phyloP scores from a whole-genome alignment of 1,140 invertebrate species.

The Drosophila hydei region DNA sequence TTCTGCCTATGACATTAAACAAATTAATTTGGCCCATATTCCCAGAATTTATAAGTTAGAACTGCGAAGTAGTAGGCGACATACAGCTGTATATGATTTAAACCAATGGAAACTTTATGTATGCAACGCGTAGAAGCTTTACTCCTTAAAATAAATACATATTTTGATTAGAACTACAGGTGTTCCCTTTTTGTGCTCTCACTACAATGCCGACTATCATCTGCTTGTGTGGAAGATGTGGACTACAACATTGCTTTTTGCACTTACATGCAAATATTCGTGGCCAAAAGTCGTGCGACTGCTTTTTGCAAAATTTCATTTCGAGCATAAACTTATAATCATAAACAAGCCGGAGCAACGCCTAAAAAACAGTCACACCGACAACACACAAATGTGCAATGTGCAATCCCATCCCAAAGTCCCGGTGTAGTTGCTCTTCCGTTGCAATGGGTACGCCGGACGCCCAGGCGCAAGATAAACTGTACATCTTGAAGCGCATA shows the following conservation, averaged over 20 bases:
- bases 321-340: constrained; percentile 74
- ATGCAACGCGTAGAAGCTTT: too few species aligned
- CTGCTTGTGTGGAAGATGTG: too few species aligned
- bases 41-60: too few species aligned
- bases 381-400: constrained; percentile 1
- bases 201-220: too few species aligned
- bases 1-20: too few species aligned
- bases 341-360: constrained; percentile 70
- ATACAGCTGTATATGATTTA: too few species aligned
- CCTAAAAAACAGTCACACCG: constrained; percentile 51
- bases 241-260: neutral
- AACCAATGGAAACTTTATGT: too few species aligned
- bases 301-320: constrained; percentile 69
- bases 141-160: too few species aligned
- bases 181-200: too few species aligned
- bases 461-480: constrained; percentile 75
- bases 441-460: constrained; percentile 44
- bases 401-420: neutral
- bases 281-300: constrained; percentile 39
- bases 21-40: too few species aligned
- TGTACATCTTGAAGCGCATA: constrained; percentile 70
- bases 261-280: neutral
- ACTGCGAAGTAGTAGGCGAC: too few species aligned
- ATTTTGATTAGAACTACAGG: too few species aligned
- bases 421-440: constrained; percentile 41